A percentile compares a stretch with the other conserved stretches of the same genome.
phyloP scores from a whole-genome alignment of 2,888 invertebrate species.

The Oscheius sp. region DNA sequence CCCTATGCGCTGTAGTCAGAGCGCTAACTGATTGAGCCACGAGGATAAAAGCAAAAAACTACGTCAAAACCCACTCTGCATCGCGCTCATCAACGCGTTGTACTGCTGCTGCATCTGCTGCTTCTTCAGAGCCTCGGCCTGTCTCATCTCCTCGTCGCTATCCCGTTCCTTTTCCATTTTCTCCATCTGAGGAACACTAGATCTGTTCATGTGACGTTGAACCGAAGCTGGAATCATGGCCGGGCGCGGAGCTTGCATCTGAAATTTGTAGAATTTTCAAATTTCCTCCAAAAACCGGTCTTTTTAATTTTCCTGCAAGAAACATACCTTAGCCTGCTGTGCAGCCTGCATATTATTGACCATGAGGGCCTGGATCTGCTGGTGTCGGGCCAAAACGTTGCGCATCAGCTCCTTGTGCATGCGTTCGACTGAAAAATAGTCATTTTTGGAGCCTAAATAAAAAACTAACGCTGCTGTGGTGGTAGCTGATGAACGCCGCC shows the following conservation, averaged over 20 bases:
- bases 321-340: conserved; percentile 27
- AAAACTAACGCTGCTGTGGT: conserved; percentile 3
- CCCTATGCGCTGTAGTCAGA: too few relatives aligned
- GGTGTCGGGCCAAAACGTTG: conserved; percentile 27
- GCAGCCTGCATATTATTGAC: conserved; percentile 14
- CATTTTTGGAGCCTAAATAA: conserved; percentile 1
- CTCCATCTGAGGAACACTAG: conserved; percentile 36
- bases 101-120: conserved; percentile 60
- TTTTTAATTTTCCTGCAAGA: background rate
- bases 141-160: background rate
- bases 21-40: too few relatives aligned
- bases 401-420: conserved; percentile 31
- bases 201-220: conserved; percentile 56
- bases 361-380: conserved; percentile 1
- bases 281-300: background rate
- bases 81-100: conserved; percentile 52
- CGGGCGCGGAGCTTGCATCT: conserved; percentile 8
- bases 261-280: background rate
- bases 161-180: conserved; percentile 45
- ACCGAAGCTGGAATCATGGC: conserved; percentile 62
- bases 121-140: conserved; percentile 37
- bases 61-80: conserved; percentile 43
- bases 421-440: conserved; percentile 37
- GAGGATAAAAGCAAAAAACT: background rate
- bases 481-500: conserved; percentile 10